Conservation (phyloP, 2,888 invertebrate genomes). For the Zootermopsis nevadensis region DNA sequence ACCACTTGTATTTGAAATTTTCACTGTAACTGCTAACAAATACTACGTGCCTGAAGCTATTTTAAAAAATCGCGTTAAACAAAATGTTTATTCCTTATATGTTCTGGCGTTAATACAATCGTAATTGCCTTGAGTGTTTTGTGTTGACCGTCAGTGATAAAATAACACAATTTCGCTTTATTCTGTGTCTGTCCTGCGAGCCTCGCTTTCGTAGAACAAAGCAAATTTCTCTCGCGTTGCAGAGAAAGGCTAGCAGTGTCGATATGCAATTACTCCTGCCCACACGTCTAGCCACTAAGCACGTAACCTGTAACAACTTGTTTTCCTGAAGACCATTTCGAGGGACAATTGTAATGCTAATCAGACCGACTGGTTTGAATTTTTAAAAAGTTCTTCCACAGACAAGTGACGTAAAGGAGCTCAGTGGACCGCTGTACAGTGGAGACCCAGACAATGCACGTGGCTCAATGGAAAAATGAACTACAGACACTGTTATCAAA, state of each 20-base stretch:
- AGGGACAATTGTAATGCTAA: slow-evolving; percentile 45
- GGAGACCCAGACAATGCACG: background rate
- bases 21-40: background rate
- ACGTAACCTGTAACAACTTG: slow-evolving; percentile 42
- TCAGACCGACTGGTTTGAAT: slow-evolving; percentile 37
- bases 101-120: background rate
- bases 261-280: slow-evolving; percentile 32
- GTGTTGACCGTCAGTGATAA: background rate
- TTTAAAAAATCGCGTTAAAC: background rate
- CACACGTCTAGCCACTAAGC: background rate
- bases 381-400: slow-evolving; percentile 33
- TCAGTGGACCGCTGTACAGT: background rate
- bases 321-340: slow-evolving; percentile 42
- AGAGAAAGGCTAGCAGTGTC: slow-evolving; percentile 19
- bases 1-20: too few relatives aligned
- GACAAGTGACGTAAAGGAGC: slow-evolving; percentile 12
- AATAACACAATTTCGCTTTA: background rate
- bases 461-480: background rate
- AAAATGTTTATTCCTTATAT: background rate
- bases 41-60: background rate
- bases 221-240: background rate
- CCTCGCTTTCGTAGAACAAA: background rate
- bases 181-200: background rate
- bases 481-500: too few relatives aligned
- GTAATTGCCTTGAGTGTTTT: background rate